Evolutionary conservation across 2,113 vertebrate genomes (phyloP), one percentile per base, ranked within the genome.

Genomic region (Psephotus haematonotus): DNA sequence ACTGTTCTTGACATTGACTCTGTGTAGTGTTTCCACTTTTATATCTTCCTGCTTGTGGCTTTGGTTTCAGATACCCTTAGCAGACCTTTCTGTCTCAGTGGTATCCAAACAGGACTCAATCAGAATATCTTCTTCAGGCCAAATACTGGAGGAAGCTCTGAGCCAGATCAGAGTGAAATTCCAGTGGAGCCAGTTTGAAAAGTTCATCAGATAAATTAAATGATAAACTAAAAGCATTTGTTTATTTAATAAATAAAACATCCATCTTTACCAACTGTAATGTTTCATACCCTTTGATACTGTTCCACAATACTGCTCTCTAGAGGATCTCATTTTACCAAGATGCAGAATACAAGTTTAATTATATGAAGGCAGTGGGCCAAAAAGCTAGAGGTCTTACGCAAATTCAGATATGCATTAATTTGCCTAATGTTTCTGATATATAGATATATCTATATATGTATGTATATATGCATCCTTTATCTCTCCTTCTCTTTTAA

Each of bases 121-220:
- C 67, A 60, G 33, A 79, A 35, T 60, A 60, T 20, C 69, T 88
- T 86, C 55, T 37, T 35, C 11, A 86, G 46, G 71, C 63, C 35
- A 80, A 65, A 74, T 1, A 1, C 59, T 87, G 35, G 2, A 0
- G 55, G 39, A 71, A 80, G 24, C 20, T 91, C 75, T 68, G 35
- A 88, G 74, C 69, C 74, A 82, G 39, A 81, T 86, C 55, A 81
- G 52, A 68, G 37, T 83, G 72, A 94, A 97, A 78, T 88, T 95
- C 90, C 72, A 83, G 93, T 84, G 86, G 64, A 91, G 86, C 82
- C 93, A 86, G 89, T 96, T 92, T 92, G 80, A 71, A 90, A 88
- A 81, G 64, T 75, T 88, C 47, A 92, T 94, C 95, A 90, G 95
- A 88, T 95, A 93, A 93, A 88, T 88, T n/a, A 88, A 81, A 93